Conservation (phyloP, 2,113 vertebrate genomes). For the Anser brachyrhynchus region DNA sequence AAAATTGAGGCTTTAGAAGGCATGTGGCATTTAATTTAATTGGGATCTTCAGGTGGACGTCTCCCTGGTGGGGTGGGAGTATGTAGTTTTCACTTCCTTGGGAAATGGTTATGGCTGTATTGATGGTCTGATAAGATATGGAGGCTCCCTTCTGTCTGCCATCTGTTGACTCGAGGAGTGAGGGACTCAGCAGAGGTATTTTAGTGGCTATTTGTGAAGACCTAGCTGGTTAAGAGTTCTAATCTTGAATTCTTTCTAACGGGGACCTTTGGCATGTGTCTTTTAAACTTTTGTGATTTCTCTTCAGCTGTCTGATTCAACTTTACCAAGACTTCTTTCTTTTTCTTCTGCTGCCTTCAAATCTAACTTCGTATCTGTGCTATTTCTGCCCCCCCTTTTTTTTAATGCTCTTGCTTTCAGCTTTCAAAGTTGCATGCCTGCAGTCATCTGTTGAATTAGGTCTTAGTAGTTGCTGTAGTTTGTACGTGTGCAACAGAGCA, state of each 20-base stretch:
- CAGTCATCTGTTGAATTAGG: not conserved
- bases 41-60: not conserved
- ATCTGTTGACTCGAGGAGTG: not conserved
- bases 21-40: not conserved
- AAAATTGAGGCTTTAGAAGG: not conserved
- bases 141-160: not conserved
- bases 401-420: not conserved
- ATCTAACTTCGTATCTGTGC: not conserved
- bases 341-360: not conserved
- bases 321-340: not conserved
- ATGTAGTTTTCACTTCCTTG: not conserved
- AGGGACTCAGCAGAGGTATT: not conserved
- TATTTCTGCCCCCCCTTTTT: not conserved
- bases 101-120: not conserved
- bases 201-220: not conserved
- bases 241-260: not conserved
- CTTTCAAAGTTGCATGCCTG: not conserved
- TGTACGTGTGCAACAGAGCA: not conserved
- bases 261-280: not conserved
- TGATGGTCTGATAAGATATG: fast-evolving
- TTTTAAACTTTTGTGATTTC: not conserved
- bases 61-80: not conserved
- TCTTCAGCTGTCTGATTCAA: not conserved
- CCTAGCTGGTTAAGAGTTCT: not conserved
- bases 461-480: not conserved